These are phyloP conservation scores for Nemotelus pantherinus DNA, from an alignment of 2,888 invertebrate species.

Conservation along the genomic window DNA sequence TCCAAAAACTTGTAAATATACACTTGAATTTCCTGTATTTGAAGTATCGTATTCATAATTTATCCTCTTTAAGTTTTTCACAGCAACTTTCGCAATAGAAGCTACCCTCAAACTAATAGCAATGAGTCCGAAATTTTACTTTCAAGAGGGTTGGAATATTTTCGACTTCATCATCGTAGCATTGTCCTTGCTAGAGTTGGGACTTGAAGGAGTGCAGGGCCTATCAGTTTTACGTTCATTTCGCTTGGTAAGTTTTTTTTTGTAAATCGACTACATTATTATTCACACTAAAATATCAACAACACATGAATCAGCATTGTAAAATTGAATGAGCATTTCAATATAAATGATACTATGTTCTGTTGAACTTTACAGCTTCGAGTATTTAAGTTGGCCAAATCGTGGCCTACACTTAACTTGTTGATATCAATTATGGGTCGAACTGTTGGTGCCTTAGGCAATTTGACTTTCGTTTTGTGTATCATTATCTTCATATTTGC, in stretches of 20 bases:
- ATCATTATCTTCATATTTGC: conserved; percentile 99
- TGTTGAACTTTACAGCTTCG: conserved; percentile 75
- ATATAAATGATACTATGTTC: too few relatives aligned
- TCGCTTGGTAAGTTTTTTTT: conserved; percentile 87
- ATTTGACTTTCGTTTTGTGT: conserved; percentile 96
- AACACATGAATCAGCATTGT: neutral
- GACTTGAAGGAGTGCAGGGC: conserved; percentile 93
- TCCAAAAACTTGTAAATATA: too few relatives aligned
- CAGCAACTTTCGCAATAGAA: conserved; percentile 96
- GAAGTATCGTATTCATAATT: neutral
- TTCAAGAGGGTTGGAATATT: conserved; percentile 98
- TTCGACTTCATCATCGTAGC: conserved; percentile 99
- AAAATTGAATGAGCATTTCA: neutral
- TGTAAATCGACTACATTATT: conserved; percentile 17
- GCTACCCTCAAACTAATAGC: conserved; percentile 93
- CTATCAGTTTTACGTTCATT: conserved; percentile 96
- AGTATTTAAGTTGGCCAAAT: conserved; percentile 99
- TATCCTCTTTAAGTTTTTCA: conserved; percentile 78
- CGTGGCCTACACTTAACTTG: conserved; percentile 98
- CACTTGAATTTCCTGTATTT: too few relatives aligned
- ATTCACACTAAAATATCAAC: neutral
- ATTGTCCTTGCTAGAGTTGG: conserved; percentile 92
- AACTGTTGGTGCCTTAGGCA: conserved; percentile 97
- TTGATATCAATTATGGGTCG: conserved; percentile 98
- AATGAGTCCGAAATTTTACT: conserved; percentile 96